These are phyloP conservation scores for Catajapyx aquilonaris DNA, from an alignment of 1,140 invertebrate genomes.

Conservation along the genomic window DNA sequence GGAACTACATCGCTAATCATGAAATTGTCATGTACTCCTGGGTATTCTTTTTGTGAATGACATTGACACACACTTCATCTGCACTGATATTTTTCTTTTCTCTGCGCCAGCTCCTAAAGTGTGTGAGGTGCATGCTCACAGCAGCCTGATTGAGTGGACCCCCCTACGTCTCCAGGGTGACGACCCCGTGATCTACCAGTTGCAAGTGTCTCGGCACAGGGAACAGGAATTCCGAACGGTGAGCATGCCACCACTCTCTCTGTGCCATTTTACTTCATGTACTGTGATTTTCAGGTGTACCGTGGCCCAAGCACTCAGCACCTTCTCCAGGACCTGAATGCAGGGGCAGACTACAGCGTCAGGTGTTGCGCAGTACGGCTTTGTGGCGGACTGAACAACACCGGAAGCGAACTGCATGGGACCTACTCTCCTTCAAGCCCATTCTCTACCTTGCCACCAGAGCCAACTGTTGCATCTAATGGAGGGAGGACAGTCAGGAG, in stretches of 20 bases:
- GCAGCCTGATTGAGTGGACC: constrained; percentile 33
- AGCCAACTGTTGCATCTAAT: constrained; percentile 12
- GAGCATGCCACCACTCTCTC: constrained; percentile 9
- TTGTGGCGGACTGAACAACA: no score
- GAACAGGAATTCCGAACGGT: constrained; percentile 38
- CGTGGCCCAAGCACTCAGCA: constrained; percentile 39
- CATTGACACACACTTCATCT: no score
- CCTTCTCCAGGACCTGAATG: constrained; percentile 37
- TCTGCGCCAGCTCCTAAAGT: no score
- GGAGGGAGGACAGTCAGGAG: constrained; percentile 12
- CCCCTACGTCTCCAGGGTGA: constrained; percentile 25
- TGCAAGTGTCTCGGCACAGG: constrained; percentile 36
- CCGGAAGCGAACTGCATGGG: constrained; percentile 31
- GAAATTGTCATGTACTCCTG: no score
- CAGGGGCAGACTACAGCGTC: constrained; percentile 44
- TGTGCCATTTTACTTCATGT: background rate
- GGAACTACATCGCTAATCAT: no score
- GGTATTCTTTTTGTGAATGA: no score
- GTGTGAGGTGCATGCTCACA: no score
- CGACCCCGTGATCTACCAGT: constrained; percentile 37
- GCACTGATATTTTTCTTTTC: no score
- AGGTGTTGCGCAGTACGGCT: constrained; percentile 48
- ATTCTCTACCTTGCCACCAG: constrained; percentile 24
- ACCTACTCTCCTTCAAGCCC: constrained; percentile 36
- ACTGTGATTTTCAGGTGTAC: constrained; percentile 33